Percentiles rank a stretch among this genome's conserved stretches.
phyloP scores from a whole-genome alignment of 2,113 vertebrate genomes.

The Perognathus longimembris region DNA sequence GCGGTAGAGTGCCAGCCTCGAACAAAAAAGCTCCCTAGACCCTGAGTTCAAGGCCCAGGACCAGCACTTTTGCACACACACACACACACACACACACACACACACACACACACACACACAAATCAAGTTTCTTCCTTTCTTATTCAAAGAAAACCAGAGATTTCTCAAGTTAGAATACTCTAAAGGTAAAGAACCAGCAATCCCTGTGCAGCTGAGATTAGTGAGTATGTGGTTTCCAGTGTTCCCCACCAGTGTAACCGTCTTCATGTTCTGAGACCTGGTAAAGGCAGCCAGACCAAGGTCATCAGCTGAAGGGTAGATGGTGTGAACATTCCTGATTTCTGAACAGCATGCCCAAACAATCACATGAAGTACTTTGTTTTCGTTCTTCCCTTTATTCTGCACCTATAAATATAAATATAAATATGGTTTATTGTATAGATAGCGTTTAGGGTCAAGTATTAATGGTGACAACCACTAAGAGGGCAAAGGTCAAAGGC shows the following conservation, averaged over 20 bases:
- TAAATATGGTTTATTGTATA: constrained; percentile 87
- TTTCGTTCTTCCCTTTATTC: constrained; percentile 69
- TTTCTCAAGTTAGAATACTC: not conserved
- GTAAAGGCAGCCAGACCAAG: constrained; percentile 40
- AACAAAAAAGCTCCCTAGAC: no score
- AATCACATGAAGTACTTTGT: constrained; percentile 73
- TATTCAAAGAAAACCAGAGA: constrained; percentile 23
- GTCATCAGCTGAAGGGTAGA: constrained; percentile 62
- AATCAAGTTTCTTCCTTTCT: not conserved
- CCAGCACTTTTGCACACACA: no score
- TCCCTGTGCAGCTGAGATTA: not conserved
- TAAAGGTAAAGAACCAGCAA: not conserved
- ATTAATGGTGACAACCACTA: constrained; percentile 87
- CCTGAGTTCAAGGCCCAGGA: no score
- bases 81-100: no score
- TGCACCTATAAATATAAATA: constrained; percentile 81
- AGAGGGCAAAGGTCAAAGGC: constrained; percentile 86
- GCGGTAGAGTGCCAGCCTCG: no score
- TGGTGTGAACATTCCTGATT: constrained; percentile 82
- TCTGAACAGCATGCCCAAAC: constrained; percentile 80
- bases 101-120: no score
- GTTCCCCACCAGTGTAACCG: not conserved
- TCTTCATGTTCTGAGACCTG: not conserved
- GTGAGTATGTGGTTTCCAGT: not conserved
- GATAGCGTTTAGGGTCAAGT: constrained; percentile 76